phyloP scores from a whole-genome alignment of 2,888 invertebrate species.

The Taenaris catops region DNA sequence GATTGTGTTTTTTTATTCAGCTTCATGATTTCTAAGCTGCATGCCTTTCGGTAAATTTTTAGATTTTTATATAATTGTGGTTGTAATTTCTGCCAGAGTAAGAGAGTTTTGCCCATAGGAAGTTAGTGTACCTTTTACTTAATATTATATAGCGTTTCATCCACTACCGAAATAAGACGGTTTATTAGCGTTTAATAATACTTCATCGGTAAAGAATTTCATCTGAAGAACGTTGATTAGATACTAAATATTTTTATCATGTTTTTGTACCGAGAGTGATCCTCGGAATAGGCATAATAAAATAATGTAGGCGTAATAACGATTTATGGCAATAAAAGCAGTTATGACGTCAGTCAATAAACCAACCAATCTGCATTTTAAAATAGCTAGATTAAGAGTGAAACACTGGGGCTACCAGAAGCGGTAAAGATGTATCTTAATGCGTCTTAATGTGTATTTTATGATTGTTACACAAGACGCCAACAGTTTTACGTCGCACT shows the following conservation, averaged over 20 bases:
- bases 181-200: too few relatives aligned
- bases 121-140: too few relatives aligned
- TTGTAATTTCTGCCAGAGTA: too few relatives aligned
- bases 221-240: slow-evolving; percentile 46
- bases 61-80: too few relatives aligned
- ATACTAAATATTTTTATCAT: slow-evolving; percentile 36
- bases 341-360: slow-evolving; percentile 71
- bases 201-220: slow-evolving; percentile 37
- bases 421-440: slow-evolving; percentile 60
- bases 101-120: too few relatives aligned
- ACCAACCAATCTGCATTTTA: slow-evolving; percentile 64
- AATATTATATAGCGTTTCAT: too few relatives aligned
- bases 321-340: slow-evolving; percentile 68
- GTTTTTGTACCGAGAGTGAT: slow-evolving; percentile 46
- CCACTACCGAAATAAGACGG: too few relatives aligned
- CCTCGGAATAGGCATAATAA: slow-evolving; percentile 55
- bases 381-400: slow-evolving; percentile 75
- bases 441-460: slow-evolving; percentile 78
- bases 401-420: slow-evolving; percentile 52
- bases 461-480: slow-evolving; percentile 76
- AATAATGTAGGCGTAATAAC: slow-evolving; percentile 69
- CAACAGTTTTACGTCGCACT: slow-evolving; percentile 69
- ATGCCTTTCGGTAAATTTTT: too few relatives aligned
- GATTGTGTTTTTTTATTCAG: too few relatives aligned
- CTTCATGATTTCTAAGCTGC: too few relatives aligned